Conservation (phyloP, 2,797 vertebrate species). For the Hozukius guyotensis region DNA sequence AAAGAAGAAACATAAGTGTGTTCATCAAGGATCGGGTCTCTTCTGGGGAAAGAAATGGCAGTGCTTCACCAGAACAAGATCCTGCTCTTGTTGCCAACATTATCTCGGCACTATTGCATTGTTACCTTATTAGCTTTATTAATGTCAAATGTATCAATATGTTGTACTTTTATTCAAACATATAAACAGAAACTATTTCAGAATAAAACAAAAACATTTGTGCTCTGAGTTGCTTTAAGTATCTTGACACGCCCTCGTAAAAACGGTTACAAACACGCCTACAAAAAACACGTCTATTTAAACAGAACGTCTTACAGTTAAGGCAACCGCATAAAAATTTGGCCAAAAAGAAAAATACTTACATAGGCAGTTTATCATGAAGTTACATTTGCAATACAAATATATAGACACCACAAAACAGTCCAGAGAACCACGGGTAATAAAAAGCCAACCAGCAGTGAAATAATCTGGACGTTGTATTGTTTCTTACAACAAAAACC, state of each 20-base stretch:
- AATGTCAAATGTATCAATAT: conserved; percentile 36
- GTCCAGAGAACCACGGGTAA: conserved; percentile 14
- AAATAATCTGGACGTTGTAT: not conserved
- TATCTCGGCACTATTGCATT: conserved; percentile 48
- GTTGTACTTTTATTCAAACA: conserved; percentile 66
- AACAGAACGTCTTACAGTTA: conserved; percentile 47
- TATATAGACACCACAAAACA: conserved; percentile 24
- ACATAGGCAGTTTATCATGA: conserved; percentile 19
- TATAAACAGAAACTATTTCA: conserved; percentile 42
- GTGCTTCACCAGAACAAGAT: conserved; percentile 28
- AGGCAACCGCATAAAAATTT: conserved; percentile 49
- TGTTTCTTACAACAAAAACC: conserved; percentile 17
- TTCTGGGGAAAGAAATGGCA: not conserved
- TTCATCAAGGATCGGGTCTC: conserved; percentile 13
- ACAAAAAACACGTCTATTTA: conserved; percentile 24
- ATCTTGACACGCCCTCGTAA: not conserved
- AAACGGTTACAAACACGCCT: conserved; percentile 10
- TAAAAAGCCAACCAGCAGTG: not conserved
- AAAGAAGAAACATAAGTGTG: not conserved
- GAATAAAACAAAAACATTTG: conserved; percentile 52
- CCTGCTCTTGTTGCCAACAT: not conserved
- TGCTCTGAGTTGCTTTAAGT: conserved; percentile 37
- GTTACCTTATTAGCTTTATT: conserved; percentile 49
- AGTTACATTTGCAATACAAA: conserved; percentile 22
- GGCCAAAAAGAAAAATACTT: conserved; percentile 1